A percentile compares a stretch with the other conserved stretches of the same genome.
Conservation (phyloP, 2,797 vertebrate genomes). For the Sebastes diaconus region DNA sequence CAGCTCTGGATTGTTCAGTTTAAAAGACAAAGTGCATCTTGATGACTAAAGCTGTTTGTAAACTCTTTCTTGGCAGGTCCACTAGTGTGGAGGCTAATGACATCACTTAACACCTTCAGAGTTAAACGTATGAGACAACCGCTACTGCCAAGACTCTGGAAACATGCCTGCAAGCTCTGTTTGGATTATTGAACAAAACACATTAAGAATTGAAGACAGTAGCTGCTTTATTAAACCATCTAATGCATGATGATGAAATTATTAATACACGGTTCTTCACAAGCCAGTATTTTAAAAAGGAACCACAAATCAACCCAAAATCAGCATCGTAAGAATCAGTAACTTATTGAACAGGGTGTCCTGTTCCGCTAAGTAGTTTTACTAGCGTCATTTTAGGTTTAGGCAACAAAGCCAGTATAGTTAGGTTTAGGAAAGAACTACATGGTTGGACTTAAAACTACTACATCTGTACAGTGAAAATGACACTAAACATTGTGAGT, state of each 20-base stretch:
- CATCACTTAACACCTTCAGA: background rate
- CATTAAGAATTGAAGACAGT: background rate
- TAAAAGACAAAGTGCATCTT: background rate
- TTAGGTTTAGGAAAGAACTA: no score
- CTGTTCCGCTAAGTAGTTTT: fast-evolving
- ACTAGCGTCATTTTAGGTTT: no score
- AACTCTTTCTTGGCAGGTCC: background rate
- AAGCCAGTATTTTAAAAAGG: background rate
- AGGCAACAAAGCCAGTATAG: no score
- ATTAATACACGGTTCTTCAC: background rate
- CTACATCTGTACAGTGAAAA: no score
- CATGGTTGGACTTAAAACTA: no score
- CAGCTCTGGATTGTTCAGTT: background rate
- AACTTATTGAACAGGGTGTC: background rate
- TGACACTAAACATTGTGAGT: no score
- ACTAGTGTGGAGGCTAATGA: background rate
- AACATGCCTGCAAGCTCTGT: background rate
- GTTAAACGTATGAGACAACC: background rate
- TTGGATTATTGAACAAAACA: background rate
- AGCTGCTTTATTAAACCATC: background rate
- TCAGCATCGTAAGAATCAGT: background rate
- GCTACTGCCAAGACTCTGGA: no score
- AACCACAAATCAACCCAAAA: background rate
- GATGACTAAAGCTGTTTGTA: conserved; percentile 6
- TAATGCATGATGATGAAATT: background rate